These are phyloP conservation scores for Labroides dimidiatus DNA, from an alignment of 2,797 vertebrate genomes.

Conservation along the genomic window DNA sequence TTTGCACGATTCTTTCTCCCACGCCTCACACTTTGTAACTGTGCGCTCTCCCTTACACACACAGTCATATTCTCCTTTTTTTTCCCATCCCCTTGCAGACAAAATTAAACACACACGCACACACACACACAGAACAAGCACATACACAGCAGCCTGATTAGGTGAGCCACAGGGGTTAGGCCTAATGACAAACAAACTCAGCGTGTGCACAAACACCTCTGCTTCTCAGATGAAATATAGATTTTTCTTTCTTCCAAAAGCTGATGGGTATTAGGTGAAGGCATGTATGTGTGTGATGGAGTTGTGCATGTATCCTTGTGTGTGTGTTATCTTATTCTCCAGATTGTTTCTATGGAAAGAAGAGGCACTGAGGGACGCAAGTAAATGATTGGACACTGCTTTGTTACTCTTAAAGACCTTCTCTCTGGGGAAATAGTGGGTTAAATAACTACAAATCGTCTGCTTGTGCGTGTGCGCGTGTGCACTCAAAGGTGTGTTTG, in stretches of 20 bases:
- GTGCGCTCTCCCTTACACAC: conserved; percentile 13
- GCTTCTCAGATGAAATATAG: conserved; percentile 82
- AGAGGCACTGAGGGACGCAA: conserved; percentile 60
- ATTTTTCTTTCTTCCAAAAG: conserved; percentile 77
- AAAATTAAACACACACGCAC: conserved; percentile 47
- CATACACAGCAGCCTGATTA: conserved; percentile 75
- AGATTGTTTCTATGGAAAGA: conserved; percentile 65
- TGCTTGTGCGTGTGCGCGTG: conserved; percentile 8
- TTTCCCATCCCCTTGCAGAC: conserved; percentile 38
- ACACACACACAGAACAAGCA: conserved; percentile 20
- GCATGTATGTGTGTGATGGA: conserved; percentile 28
- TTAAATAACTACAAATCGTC: conserved; percentile 63
- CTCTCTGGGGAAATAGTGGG: conserved; percentile 67
- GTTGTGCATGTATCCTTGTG: conserved; percentile 9
- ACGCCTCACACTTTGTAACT: conserved; percentile 39
- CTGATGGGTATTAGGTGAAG: conserved; percentile 73
- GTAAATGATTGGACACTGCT: conserved; percentile 72
- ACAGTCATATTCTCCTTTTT: conserved; percentile 45
- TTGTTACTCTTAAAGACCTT: conserved; percentile 78
- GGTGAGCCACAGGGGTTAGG: conserved; percentile 75
- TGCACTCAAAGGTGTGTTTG: conserved; percentile 37
- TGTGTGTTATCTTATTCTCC: conserved; percentile 56
- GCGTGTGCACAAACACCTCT: conserved; percentile 78
- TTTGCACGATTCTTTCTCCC: conserved; percentile 70
- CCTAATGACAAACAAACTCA: conserved; percentile 83